Evolutionary conservation across 2,888 invertebrate species (phyloP).

Genomic region (Brachynemurus nebulosus): DNA sequence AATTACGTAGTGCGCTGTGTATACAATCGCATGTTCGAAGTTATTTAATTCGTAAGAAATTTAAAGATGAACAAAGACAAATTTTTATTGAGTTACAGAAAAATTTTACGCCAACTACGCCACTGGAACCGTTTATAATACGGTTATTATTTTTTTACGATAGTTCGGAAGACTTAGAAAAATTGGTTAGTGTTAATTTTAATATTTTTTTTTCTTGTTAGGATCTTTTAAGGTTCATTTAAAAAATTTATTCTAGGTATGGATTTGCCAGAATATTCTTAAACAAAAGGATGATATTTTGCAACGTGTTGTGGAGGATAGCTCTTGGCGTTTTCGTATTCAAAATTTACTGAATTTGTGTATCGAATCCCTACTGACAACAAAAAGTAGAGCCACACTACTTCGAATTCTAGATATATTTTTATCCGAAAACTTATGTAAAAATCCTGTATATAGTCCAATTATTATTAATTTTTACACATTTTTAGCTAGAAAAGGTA

Average conservation of each 20-base stretch:
- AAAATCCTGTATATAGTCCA: constrained; percentile 33
- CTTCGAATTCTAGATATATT: constrained; percentile 68
- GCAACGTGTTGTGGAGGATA: constrained; percentile 24
- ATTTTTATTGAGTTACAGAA: constrained; percentile 53
- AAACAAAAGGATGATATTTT: constrained; percentile 30
- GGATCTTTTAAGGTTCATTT: neutral
- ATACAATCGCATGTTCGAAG: constrained; percentile 73
- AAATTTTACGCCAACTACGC: constrained; percentile 31
- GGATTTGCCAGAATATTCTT: constrained; percentile 31
- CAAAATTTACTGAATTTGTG: constrained; percentile 27
- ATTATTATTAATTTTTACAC: neutral
- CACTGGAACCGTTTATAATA: constrained; percentile 42
- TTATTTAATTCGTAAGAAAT: constrained; percentile 52
- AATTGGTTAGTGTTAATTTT: constrained; percentile 38
- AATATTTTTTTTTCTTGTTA: neutral
- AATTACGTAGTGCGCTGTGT: constrained; percentile 60
- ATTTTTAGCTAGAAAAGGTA: constrained; percentile 43
- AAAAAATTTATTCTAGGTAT: constrained; percentile 24
- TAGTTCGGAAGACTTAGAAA: constrained; percentile 45
- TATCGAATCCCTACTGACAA: constrained; percentile 23
- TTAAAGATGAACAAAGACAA: constrained; percentile 49
- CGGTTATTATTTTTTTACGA: constrained; percentile 69
- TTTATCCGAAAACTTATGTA: constrained; percentile 30
- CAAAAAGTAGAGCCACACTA: constrained; percentile 45
- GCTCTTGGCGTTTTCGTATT: constrained; percentile 33